These are phyloP conservation scores for Melierax canorus DNA, from an alignment of 2,113 vertebrate species.

Conservation along the genomic window DNA sequence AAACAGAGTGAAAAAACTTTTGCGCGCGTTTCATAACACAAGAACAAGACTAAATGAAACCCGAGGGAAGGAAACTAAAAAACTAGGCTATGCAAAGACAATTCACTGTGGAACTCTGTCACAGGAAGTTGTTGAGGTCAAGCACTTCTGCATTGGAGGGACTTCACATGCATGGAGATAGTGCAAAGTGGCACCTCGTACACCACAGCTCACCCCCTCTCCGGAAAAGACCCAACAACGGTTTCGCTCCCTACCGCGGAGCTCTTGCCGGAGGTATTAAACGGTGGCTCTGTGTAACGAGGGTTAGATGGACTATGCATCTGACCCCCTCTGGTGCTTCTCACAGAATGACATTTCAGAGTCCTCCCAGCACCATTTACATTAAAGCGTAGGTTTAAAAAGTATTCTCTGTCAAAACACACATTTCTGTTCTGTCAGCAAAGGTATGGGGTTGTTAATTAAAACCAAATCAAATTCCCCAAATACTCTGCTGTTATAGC, in stretches of 20 bases:
- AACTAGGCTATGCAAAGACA: background rate
- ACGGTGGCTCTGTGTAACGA: accelerated
- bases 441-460: background rate
- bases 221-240: background rate
- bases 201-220: background rate
- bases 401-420: background rate
- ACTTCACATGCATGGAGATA: background rate
- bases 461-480: background rate
- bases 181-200: background rate
- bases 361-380: background rate
- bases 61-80: constrained; percentile 19
- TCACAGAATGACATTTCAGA: background rate
- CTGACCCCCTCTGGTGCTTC: background rate
- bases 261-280: background rate
- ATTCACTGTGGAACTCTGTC: constrained; percentile 8
- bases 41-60: background rate
- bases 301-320: background rate
- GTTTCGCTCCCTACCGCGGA: background rate
- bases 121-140: constrained; percentile 56
- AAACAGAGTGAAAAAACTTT: background rate
- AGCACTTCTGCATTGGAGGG: constrained; percentile 41
- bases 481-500: background rate
- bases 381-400: background rate
- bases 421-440: background rate
- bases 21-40: background rate